A percentile compares a stretch with the other conserved stretches of the same genome.
phyloP scores from a whole-genome alignment of 2,113 vertebrate genomes.

The Gila orcuttii region DNA sequence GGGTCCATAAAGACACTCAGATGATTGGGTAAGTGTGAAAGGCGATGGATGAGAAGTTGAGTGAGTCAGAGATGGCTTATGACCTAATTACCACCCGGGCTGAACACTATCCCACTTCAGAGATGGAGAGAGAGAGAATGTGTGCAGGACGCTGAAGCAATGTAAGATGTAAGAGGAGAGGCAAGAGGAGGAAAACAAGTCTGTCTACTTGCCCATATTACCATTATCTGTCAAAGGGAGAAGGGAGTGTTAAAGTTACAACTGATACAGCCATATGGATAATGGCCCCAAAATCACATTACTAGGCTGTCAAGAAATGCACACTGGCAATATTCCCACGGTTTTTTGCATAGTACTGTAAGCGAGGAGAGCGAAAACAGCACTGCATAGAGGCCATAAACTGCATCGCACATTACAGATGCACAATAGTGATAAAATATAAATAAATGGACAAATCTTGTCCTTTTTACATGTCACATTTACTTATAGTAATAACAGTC shows the following conservation, averaged over 20 bases:
- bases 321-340: constrained; percentile 29
- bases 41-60: constrained; percentile 27
- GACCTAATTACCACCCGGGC: constrained; percentile 56
- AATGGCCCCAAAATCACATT: constrained; percentile 40
- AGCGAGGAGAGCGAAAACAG: neutral
- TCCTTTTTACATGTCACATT: neutral
- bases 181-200: constrained; percentile 3
- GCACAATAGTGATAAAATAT: neutral
- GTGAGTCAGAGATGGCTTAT: constrained; percentile 52
- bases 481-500: too few species aligned
- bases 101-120: constrained; percentile 58
- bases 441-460: neutral
- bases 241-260: constrained; percentile 34
- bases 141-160: neutral
- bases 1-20: constrained; percentile 31
- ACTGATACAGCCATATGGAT: constrained; percentile 38
- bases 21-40: constrained; percentile 50
- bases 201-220: constrained; percentile 36
- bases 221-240: constrained; percentile 41
- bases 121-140: constrained; percentile 32
- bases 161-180: constrained; percentile 38
- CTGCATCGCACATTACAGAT: neutral
- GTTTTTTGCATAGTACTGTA: neutral
- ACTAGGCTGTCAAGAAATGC: constrained; percentile 27
- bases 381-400: neutral